These are phyloP conservation scores for Pemphigus obesinymphae DNA, from an alignment of 1,140 invertebrate genomes.

Conservation along the genomic window DNA sequence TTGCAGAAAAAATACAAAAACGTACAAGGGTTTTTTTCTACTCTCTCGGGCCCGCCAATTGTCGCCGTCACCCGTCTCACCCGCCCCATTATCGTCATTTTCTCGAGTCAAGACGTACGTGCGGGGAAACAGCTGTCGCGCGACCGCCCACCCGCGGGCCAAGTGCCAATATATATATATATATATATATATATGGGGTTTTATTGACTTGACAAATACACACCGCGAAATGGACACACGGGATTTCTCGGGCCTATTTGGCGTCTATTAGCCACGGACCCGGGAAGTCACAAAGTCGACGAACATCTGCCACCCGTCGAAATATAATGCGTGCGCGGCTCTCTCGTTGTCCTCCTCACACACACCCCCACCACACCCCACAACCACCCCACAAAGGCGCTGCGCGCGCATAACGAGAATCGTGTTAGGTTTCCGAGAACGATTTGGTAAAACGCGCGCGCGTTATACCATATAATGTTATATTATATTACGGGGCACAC, in stretches of 20 bases:
- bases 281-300: conserved; percentile 27
- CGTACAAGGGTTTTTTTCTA: not conserved
- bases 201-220: conserved; percentile 42
- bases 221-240: conserved; percentile 22
- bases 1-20: not conserved
- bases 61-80: too few species aligned
- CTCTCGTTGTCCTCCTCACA: conserved; percentile 35
- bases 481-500: too few species aligned
- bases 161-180: too few species aligned
- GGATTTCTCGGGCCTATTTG: conserved; percentile 21
- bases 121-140: conserved; percentile 1
- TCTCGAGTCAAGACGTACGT: not conserved
- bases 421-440: conserved; percentile 29
- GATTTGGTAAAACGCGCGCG: not conserved
- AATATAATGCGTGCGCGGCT: too few species aligned
- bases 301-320: conserved; percentile 21
- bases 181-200: too few species aligned
- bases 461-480: too few species aligned
- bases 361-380: too few species aligned
- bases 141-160: conserved; percentile 25
- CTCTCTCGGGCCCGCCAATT: too few species aligned
- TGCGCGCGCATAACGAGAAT: conserved; percentile 20
- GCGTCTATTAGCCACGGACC: conserved; percentile 39
- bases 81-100: not conserved
- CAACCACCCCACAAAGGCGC: too few species aligned